These are phyloP conservation scores for Coregonus suidteri DNA, from an alignment of 2,797 vertebrate genomes.

Conservation along the genomic window DNA sequence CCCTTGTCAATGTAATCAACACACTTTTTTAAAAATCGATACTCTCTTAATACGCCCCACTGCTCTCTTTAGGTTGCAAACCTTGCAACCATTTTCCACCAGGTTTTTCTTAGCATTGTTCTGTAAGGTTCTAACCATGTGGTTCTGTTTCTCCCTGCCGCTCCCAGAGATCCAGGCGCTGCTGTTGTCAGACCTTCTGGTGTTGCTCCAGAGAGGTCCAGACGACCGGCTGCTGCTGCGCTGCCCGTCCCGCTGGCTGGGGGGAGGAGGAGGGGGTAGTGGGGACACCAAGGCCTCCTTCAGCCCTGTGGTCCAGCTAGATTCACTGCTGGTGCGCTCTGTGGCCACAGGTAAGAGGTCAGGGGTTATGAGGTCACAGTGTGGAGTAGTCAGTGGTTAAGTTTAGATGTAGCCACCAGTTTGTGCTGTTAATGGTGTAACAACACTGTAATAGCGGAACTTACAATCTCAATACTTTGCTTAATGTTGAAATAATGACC, in stretches of 20 bases:
- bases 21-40: no score
- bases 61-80: no score
- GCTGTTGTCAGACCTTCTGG: constrained; percentile 87
- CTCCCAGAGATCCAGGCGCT: constrained; percentile 86
- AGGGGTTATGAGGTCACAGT: not conserved
- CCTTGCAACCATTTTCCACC: no score
- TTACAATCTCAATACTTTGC: not conserved
- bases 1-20: no score
- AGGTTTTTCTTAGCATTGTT: not conserved
- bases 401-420: not conserved
- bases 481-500: not conserved
- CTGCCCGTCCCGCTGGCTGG: constrained; percentile 83
- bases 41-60: no score
- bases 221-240: constrained; percentile 89
- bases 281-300: constrained; percentile 74
- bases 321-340: constrained; percentile 72
- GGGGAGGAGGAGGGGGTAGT: constrained; percentile 57
- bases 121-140: not conserved
- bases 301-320: constrained; percentile 76
- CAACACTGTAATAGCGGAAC: not conserved
- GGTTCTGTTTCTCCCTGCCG: not conserved
- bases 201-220: constrained; percentile 85
- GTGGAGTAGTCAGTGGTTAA: not conserved
- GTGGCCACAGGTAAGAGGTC: constrained; percentile 75
- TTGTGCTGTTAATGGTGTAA: not conserved